Evolutionary conservation across 2,113 vertebrate genomes (phyloP).

Genomic region (Amia ocellicauda): DNA sequence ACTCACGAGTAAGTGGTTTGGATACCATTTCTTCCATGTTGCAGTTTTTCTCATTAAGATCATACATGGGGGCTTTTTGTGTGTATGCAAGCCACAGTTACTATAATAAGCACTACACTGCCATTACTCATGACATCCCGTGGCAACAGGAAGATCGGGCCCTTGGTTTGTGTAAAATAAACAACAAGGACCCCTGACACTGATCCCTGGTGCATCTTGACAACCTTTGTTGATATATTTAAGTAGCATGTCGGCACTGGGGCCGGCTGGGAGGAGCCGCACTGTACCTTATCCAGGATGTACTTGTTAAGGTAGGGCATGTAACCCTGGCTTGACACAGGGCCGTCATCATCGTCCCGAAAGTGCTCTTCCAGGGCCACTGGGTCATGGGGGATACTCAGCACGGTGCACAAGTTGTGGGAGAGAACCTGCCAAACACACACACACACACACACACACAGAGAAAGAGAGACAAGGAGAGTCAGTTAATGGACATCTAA

Average conservation of each 20-base stretch:
- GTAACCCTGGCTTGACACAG: slow-evolving; percentile 94
- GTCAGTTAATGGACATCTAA: neutral
- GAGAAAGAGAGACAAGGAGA: neutral
- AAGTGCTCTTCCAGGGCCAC: slow-evolving; percentile 94
- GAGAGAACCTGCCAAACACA: slow-evolving; percentile 77
- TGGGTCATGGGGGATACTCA: slow-evolving; percentile 86
- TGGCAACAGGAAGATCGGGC: no score
- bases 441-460: neutral
- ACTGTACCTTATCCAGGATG: slow-evolving; percentile 68
- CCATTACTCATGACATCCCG: no score
- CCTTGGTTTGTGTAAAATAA: no score
- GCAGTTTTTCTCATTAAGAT: slow-evolving; percentile 65
- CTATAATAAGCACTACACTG: no score
- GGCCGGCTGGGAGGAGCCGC: neutral
- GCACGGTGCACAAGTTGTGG: slow-evolving; percentile 91
- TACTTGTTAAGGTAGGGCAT: slow-evolving; percentile 90
- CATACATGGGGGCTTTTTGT: neutral
- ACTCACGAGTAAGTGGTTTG: no score
- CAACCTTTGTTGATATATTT: no score
- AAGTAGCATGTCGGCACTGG: no score
- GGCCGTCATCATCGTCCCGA: slow-evolving; percentile 87
- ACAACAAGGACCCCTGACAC: no score
- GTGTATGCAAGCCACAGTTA: no score
- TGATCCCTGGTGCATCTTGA: no score
- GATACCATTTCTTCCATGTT: no score